phyloP scores from a whole-genome alignment of 1,140 invertebrate genomes.

The Adoxophyes honmai region DNA sequence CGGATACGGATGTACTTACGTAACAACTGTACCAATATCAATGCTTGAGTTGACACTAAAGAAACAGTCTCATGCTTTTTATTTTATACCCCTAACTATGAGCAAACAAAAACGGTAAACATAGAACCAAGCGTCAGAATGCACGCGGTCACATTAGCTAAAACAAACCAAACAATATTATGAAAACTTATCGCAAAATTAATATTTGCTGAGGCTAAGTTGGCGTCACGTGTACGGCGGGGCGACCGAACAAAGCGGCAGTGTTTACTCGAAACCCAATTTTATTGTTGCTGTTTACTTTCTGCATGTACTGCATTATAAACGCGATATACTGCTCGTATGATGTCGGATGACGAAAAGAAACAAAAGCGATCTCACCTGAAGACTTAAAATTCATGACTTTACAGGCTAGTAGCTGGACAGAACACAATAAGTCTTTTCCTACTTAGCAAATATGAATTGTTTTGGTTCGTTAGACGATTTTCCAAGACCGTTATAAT shows the following conservation, averaged over 20 bases:
- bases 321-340: too few relatives aligned
- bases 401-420: too few relatives aligned
- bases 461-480: too few relatives aligned
- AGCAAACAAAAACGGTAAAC: too few relatives aligned
- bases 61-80: neutral
- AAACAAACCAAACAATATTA: conserved; percentile 1
- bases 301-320: neutral
- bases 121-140: too few relatives aligned
- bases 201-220: conserved; percentile 7
- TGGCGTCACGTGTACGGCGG: neutral
- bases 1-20: too few relatives aligned
- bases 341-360: too few relatives aligned
- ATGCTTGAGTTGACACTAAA: neutral
- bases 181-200: conserved; percentile 8
- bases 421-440: too few relatives aligned
- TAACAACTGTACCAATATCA: neutral
- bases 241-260: neutral
- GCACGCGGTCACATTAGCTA: neutral
- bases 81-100: neutral
- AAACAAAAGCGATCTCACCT: too few relatives aligned
- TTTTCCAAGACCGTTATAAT: too few relatives aligned
- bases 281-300: conserved; percentile 2
- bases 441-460: too few relatives aligned
- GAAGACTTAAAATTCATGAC: too few relatives aligned
- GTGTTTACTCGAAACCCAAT: conserved; percentile 5